Evolutionary conservation across 35 echinoderm and acorn worm genomes (phyloP).

Genomic region (Heliocidaris erythrogramma): DNA sequence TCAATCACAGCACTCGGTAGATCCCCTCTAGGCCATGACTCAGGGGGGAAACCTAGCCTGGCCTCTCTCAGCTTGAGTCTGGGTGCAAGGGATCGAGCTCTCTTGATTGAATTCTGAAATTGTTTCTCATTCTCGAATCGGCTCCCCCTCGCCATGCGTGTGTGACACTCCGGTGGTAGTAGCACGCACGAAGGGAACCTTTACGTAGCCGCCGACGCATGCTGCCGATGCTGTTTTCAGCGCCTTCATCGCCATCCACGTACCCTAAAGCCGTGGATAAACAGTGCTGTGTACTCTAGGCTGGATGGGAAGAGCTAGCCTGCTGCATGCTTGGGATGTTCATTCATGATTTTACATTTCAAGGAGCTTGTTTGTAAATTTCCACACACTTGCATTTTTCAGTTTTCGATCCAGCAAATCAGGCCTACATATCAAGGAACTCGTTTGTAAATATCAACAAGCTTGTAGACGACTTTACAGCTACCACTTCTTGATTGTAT

Average conservation of each 20-base stretch:
- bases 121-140: slow-evolving; percentile 23
- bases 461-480: background rate
- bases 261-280: slow-evolving; percentile 16
- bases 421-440: background rate
- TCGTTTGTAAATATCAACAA: background rate
- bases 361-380: background rate
- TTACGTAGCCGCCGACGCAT: background rate
- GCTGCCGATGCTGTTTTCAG: background rate
- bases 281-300: background rate
- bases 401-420: background rate
- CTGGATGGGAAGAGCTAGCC: background rate
- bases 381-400: background rate
- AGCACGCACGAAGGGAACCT: background rate
- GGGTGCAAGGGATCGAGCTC: slow-evolving; percentile 11
- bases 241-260: background rate
- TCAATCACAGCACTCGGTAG: slow-evolving; percentile 5
- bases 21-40: slow-evolving; percentile 12
- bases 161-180: background rate
- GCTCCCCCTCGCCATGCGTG: background rate
- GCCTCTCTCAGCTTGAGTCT: slow-evolving; percentile 31
- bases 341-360: background rate
- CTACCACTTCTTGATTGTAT: background rate
- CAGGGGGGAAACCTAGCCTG: slow-evolving; percentile 9
- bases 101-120: slow-evolving; percentile 45
- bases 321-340: background rate